Conservation (phyloP, 2,113 vertebrate species). For the Boleophthalmus pectinirostris region DNA sequence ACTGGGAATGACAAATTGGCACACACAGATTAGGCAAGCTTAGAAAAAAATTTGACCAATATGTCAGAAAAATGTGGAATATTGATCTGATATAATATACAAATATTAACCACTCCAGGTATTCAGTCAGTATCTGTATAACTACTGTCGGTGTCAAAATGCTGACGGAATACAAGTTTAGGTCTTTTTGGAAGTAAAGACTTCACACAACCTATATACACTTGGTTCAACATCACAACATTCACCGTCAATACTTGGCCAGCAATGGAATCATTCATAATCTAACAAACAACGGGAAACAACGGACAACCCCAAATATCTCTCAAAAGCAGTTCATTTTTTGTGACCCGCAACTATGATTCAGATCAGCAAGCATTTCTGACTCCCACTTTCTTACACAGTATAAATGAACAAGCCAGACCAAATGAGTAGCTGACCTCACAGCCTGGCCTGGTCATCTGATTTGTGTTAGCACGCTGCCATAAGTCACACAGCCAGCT, state of each 20-base stretch:
- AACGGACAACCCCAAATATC: not conserved
- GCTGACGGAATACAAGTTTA: not conserved
- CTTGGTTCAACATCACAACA: not conserved
- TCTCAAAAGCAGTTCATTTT: slow-evolving; percentile 31
- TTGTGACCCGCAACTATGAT: not conserved
- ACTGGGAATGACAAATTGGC: no score
- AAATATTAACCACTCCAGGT: no score
- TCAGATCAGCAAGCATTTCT: slow-evolving; percentile 1
- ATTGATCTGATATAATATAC: no score
- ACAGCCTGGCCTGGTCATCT: slow-evolving; percentile 58
- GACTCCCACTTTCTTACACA: slow-evolving; percentile 35
- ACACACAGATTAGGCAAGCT: no score
- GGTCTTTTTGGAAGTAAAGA: not conserved
- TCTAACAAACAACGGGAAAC: not conserved
- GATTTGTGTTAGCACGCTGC: slow-evolving; percentile 67
- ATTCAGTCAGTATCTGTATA: no score
- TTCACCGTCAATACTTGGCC: not conserved
- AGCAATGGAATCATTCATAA: not conserved
- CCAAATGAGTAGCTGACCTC: slow-evolving; percentile 57
- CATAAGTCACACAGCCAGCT: slow-evolving; percentile 54
- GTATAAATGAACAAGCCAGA: slow-evolving; percentile 23
- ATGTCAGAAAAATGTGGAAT: not conserved
- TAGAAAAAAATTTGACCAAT: no score
- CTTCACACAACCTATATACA: no score
- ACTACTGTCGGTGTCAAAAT: not conserved